Base-by-base conservation (phyloP, 2,797 vertebrate genomes). In the Echeneis naucrates region DNA sequence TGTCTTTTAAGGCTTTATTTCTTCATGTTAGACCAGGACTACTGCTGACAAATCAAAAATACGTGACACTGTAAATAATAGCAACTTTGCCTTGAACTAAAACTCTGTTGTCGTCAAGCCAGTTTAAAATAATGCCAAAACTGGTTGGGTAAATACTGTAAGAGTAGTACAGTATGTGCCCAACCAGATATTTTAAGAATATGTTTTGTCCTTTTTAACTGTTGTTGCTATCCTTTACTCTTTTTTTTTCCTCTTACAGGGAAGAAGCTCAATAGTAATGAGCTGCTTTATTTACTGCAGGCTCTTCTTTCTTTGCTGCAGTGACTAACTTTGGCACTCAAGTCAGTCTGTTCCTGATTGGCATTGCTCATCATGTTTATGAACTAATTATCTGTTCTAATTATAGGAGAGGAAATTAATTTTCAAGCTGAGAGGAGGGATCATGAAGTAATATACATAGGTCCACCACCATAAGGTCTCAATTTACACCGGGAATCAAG, bases 331-430 rank as follows among this genome's bases (percentile, higher is more conserved):
- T 26, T 35, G 11, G 47, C 21, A 61, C 55, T 35, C 37, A 61
- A 61, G 26, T 73, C 58, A 35, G 32, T 35, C 51, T 58, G 8
- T 37, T 19, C 6, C 50, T 74, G 62, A 72, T 47, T 71, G 74
- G 26, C 61, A 66, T 44, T 8, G 4, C 17, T 63, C 57, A 58
- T 71, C 74, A 57, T 67, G 65, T 82, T 72, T 78, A 48, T 69
- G 32, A 27, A 64, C 66, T 75, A 55, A 81, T 87, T 64, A 68
- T 16, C 64, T 30, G 26, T 33, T 63, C 53, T 42, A 55, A 63
- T 69, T 67, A 76, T 58, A 76, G 33, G 10, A 19, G 19, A n/a
- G 13, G n/a, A 5, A 70, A 47, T 27, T 17, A 44, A 51, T 56
- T 68, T 47, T 58, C 57, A 44, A 57, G 37, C 47, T 45, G 62